These are phyloP conservation scores for Tetranychus truncatus DNA, from an alignment of 2,888 invertebrate species.

Conservation along the genomic window DNA sequence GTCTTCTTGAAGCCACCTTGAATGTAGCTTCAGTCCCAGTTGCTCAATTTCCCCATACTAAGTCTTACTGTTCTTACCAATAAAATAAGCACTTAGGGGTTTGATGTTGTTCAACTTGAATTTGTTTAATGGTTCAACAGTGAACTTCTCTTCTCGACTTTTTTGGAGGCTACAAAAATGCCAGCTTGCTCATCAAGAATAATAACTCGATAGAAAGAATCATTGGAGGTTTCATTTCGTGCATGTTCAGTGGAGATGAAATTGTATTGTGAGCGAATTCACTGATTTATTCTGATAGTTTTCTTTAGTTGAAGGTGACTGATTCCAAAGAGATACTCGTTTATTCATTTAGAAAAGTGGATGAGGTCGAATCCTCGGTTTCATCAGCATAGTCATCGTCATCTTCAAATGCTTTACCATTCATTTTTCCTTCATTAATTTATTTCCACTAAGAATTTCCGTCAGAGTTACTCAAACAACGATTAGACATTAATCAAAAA, in stretches of 20 bases:
- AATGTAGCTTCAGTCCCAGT: too few relatives aligned
- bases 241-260: background rate
- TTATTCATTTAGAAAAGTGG: background rate
- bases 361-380: slow-evolving; percentile 21
- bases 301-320: background rate
- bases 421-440: too few relatives aligned
- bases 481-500: slow-evolving; percentile 8
- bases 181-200: slow-evolving; percentile 31
- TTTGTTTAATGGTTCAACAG: background rate
- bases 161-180: slow-evolving; percentile 10
- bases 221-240: slow-evolving; percentile 43
- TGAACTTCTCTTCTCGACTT: background rate
- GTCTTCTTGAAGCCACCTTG: too few relatives aligned
- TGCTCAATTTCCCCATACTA: too few relatives aligned
- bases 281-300: background rate
- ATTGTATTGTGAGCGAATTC: background rate
- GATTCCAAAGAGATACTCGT: slow-evolving; percentile 12
- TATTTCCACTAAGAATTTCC: slow-evolving; percentile 16
- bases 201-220: too few relatives aligned
- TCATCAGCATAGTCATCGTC: slow-evolving; percentile 39
- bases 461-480: slow-evolving; percentile 13
- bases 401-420: too few relatives aligned
- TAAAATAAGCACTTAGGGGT: slow-evolving; percentile 19
- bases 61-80: slow-evolving; percentile 4
- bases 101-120: background rate